These are phyloP conservation scores for Botia almorhae DNA, from an alignment of 2,797 vertebrate species.

Conservation along the genomic window DNA sequence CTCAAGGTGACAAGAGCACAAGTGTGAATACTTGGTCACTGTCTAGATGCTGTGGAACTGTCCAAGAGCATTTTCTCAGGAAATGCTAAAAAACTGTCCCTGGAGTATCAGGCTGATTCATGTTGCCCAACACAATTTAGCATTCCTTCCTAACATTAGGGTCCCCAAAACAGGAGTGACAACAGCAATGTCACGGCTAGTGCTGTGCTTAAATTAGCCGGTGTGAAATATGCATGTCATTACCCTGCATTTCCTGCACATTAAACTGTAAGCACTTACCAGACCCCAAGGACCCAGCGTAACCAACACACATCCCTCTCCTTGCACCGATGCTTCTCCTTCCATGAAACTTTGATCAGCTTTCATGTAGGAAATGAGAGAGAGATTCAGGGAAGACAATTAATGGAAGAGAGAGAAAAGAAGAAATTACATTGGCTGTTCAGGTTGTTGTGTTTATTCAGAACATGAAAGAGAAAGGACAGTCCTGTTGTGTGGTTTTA, in stretches of 20 bases:
- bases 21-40: background rate
- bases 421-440: background rate
- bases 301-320: constrained; percentile 69
- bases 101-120: background rate
- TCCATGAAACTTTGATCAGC: constrained; percentile 77
- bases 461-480: constrained; percentile 17
- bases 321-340: constrained; percentile 64
- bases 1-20: too few relatives aligned
- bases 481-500: constrained; percentile 13
- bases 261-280: constrained; percentile 78
- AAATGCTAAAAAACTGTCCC: background rate
- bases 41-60: too few relatives aligned
- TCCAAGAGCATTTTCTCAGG: too few relatives aligned
- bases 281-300: constrained; percentile 72
- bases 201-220: constrained; percentile 70
- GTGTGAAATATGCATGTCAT: constrained; percentile 74
- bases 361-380: constrained; percentile 61
- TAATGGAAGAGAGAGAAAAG: constrained; percentile 56
- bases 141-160: background rate
- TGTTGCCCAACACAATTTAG: constrained; percentile 7
- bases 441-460: constrained; percentile 8
- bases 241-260: constrained; percentile 67
- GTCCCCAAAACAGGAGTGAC: background rate
- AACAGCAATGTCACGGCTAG: background rate
- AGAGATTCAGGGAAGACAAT: constrained; percentile 59